These are phyloP conservation scores for Ophiodon elongatus DNA, from an alignment of 2,113 vertebrate genomes.

Conservation along the genomic window DNA sequence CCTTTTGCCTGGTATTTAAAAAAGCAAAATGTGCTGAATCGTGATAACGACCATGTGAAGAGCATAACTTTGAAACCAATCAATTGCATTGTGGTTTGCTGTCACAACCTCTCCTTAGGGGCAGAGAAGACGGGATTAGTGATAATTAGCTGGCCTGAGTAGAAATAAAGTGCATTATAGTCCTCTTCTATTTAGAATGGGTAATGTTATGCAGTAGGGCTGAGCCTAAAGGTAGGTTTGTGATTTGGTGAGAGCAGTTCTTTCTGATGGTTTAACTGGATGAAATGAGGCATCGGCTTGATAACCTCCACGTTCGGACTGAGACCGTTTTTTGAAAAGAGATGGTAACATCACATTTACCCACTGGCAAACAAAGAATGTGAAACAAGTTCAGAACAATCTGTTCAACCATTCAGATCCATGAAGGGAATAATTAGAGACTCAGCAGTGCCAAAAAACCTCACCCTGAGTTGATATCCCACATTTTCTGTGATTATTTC, in stretches of 20 bases:
- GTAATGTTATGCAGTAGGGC: neutral
- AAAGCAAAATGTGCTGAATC: neutral
- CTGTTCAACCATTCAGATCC: neutral
- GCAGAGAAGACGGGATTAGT: neutral
- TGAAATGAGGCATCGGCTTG: neutral
- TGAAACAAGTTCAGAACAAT: neutral
- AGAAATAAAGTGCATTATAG: neutral
- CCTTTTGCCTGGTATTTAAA: constrained; percentile 3
- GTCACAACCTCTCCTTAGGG: neutral
- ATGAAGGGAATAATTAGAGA: neutral
- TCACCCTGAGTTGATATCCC: neutral
- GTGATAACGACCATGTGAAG: neutral
- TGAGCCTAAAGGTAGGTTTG: neutral
- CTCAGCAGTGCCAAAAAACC: neutral
- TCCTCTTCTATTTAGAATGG: neutral
- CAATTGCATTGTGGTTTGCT: neutral
- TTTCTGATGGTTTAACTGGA: neutral
- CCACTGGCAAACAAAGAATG: neutral
- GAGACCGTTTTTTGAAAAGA: too few species aligned
- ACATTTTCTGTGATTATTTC: neutral
- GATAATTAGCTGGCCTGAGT: neutral
- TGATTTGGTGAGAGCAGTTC: neutral
- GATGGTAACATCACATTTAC: too few species aligned
- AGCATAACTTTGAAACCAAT: neutral
- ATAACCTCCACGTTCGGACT: neutral